Base-by-base conservation (phyloP, 1,140 invertebrate species). In the Drosophila chauvacae region DNA sequence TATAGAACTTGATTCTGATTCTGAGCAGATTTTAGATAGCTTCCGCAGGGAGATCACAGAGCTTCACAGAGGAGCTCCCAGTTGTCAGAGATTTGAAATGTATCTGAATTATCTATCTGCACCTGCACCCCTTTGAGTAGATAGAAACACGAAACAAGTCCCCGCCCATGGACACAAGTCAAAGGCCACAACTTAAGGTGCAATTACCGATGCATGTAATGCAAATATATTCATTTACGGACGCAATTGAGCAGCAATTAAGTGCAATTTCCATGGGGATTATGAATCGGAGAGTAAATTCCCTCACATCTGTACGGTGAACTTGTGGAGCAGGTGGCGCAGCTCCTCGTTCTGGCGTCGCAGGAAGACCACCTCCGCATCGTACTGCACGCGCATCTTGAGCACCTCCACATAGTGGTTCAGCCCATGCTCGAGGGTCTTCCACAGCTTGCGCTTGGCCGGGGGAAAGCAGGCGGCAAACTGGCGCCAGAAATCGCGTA, bases 271-370 rank as follows among this genome's bases (percentile, higher is more conserved):
- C 11, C 20, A 26, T 44, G n/a, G 37, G 37, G 28, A 13, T 16
- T 23, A 23, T 30, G 45, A 23, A 16, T 23, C 5, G 7, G 23
- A 23, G 23, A 23, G 23, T 23, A 23, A 9, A 28, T 14, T 4
- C 2, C 9, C 47, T 50, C 26, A 23, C 16, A 37, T 20, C 37
- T 60, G 91, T 10, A 82, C 83, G 35, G 77, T 81, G 7, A 90
- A 91, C 72, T 91, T 91, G 41, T 92, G 84, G 18, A 95, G 80
- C 20, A 95, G 87, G 71, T 93, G 93, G 53, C 93, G 91, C 28
- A 95, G 78, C 76, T 95, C 94, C 5, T 82, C 64, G 84, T 95
- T 95, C 83, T 94, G 94, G 64, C 84, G 92, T n/a, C 92, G 92
- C 18, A 94, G 62, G 39, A 87, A 91, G 45, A 93, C 88, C 1